These are phyloP conservation scores for Oligia latruncula DNA, from an alignment of 2,888 invertebrate genomes.

Conservation along the genomic window DNA sequence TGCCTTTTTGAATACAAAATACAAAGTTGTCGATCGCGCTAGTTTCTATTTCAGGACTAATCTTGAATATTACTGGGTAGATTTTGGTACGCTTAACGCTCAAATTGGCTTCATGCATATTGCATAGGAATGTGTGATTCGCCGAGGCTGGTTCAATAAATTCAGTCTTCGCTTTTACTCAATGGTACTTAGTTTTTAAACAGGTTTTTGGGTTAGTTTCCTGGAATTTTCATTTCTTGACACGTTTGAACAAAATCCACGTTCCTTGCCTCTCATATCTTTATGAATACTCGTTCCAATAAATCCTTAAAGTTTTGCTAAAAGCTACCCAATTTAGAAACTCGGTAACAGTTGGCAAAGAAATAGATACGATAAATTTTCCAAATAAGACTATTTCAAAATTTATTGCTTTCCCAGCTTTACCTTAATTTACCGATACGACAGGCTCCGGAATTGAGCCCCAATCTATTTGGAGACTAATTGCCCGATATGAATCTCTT, in stretches of 20 bases:
- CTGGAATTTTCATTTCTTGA: not conserved
- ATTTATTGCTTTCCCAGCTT: slow-evolving; percentile 50
- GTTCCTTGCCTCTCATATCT: slow-evolving; percentile 19
- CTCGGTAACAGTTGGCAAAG: slow-evolving; percentile 43
- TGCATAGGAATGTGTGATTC: slow-evolving; percentile 16
- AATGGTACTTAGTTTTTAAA: not conserved
- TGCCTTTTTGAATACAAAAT: slow-evolving; percentile 43
- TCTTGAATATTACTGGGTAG: slow-evolving; percentile 15
- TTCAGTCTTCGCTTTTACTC: not conserved
- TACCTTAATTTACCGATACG: slow-evolving; percentile 55
- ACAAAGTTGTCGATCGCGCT: slow-evolving; percentile 30
- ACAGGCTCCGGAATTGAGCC: slow-evolving; percentile 35
- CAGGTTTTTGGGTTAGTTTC: not conserved
- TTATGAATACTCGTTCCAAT: slow-evolving; percentile 31
- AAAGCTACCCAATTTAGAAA: slow-evolving; percentile 23
- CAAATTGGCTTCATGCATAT: slow-evolving; percentile 16
- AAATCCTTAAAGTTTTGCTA: slow-evolving; percentile 36
- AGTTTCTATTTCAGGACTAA: slow-evolving; percentile 38
- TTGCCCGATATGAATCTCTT: slow-evolving; percentile 37
- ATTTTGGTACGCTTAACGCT: slow-evolving; percentile 18
- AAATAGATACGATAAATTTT: slow-evolving; percentile 48
- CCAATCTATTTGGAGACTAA: slow-evolving; percentile 36
- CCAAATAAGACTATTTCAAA: slow-evolving; percentile 51
- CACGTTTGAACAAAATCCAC: slow-evolving; percentile 2
- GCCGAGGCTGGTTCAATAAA: slow-evolving; percentile 8